These are phyloP conservation scores for Drosophila murphyi DNA, from an alignment of 1,140 invertebrate genomes.

Conservation along the genomic window DNA sequence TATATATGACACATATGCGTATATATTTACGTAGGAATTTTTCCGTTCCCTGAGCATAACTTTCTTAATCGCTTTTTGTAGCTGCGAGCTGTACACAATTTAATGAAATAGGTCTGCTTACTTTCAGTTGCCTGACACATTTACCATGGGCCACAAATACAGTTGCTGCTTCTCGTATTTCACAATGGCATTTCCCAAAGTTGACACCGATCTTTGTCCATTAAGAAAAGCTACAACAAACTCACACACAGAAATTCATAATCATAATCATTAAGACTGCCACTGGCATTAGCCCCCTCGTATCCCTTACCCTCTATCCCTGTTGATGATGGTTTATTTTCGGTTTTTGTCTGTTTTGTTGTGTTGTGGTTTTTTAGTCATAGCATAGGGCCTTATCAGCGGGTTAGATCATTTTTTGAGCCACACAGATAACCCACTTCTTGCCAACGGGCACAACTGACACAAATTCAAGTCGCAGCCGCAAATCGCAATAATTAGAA, in stretches of 20 bases:
- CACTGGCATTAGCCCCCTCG: conserved; percentile 71
- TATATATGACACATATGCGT: too few relatives aligned
- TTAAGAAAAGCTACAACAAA: conserved; percentile 48
- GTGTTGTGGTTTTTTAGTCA: conserved; percentile 48
- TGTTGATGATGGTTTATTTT: conserved; percentile 5
- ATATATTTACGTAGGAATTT: not conserved
- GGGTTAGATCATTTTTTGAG: conserved; percentile 60
- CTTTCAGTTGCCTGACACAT: conserved; percentile 34
- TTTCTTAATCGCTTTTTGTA: conserved; percentile 13
- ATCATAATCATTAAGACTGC: conserved; percentile 77
- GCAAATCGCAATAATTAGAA: conserved; percentile 68
- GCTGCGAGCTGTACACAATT: conserved; percentile 3
- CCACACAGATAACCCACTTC: conserved; percentile 69
- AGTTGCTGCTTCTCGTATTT: conserved; percentile 15
- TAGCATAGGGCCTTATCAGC: conserved; percentile 36
- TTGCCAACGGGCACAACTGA: conserved; percentile 30
- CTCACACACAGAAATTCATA: conserved; percentile 52
- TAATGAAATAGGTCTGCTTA: conserved; percentile 4
- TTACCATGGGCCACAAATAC: conserved; percentile 29
- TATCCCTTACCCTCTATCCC: not conserved
- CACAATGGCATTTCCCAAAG: conserved; percentile 43
- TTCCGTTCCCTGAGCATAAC: not conserved
- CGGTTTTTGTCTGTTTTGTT: conserved; percentile 8
- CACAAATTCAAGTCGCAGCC: conserved; percentile 56
- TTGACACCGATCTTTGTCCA: conserved; percentile 66